Evolutionary conservation across 2,113 vertebrate species (phyloP), one percentile per base, ranked within the genome.

Genomic region (Sapajus apella): DNA sequence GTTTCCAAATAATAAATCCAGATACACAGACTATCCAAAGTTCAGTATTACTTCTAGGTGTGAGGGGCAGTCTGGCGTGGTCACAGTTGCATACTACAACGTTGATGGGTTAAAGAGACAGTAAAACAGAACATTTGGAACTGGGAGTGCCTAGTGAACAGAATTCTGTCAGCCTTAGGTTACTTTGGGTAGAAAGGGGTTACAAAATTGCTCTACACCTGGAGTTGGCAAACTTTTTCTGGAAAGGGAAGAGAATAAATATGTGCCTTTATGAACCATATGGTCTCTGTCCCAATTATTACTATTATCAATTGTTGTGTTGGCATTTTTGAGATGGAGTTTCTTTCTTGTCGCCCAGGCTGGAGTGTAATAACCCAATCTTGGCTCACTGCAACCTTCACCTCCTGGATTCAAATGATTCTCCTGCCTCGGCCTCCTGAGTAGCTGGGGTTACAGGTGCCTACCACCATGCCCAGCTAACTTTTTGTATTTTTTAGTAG

Each of bases 71-170:
- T 47, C 43, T 35, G n/a, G 14, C 61, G 64, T 0, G 2, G 68
- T 23, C 40, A 55, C 0, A 13, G 27, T 2, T 47, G 43, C 47
- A 32, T 14, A 16, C 43, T 27, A 3, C 1, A 0, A 45, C 12
- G 50, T 3, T 45, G 3, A 45, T 16, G 18, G 32, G 25, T 32
- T 43, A 20, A 8, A 61, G 61, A 80, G 66, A 52, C 5, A 43
- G 20, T 3, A 21, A 21, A 89, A 45, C 1, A 56, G 52, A 56
- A 45, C 40, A 68, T 6, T 73, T 40, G 52, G 77, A 70, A 52
- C 16, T 2, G 1, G 3, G 25, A 13, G 6, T n/a, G 43, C 35
- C 82, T 82, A 55, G 7, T 23, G 43, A 58, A 58, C 3, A 73
- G 68, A 18, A 23, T 75, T 43, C 76, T 32, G 37, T 23, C 8